Base-by-base conservation (phyloP, 2,888 invertebrate genomes). In the Auanema freiburgensis region DNA sequence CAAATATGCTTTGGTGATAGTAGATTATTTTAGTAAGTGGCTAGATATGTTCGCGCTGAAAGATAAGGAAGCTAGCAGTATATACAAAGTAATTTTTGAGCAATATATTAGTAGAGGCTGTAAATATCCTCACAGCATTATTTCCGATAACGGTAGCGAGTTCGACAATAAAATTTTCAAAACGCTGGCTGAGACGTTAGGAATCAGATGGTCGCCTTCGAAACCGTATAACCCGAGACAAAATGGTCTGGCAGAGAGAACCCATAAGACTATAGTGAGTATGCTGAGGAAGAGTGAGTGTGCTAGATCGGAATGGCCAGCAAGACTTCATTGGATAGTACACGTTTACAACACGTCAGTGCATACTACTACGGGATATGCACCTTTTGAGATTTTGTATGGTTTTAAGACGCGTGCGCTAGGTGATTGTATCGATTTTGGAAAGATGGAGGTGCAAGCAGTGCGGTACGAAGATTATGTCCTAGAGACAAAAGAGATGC, bases 141-240 rank as follows among this genome's bases (percentile, higher is more conserved):
- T 63, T 21, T 59, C 63, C 0, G 70, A 70, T 51, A 62, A 63
- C 18, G 70, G 70, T 1, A 51, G 21, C 3, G 67, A 67, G 33
- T 63, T 70, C 41, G 42, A 40, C 12, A 57, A 68, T 40, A 33
- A 24, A 1, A 18, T 58, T 0, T 53, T 67, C 21, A 18, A 50
- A n/a, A 57, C 63, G 21, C 18, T 67, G 14, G 16, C 44, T 1
- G 63, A 63, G 33, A 55, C 60, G 55, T 40, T 44, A 4, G n/a
- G 43, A 3, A 67, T 65, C 1, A 25, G 56, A 1, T n/a, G 49
- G 11, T 51, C 46, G 18, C 33, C 11, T 43, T 65, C 70, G 0
- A 60, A 67, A 44, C 61, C 67, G 1, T 75, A 74, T 53, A 55
- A 74, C 42, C 57, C 63, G 0, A 64, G 2, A 71, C 71, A 54